Base-by-base conservation (phyloP, 2,888 invertebrate species). In the Scaptomyza reducta region DNA sequence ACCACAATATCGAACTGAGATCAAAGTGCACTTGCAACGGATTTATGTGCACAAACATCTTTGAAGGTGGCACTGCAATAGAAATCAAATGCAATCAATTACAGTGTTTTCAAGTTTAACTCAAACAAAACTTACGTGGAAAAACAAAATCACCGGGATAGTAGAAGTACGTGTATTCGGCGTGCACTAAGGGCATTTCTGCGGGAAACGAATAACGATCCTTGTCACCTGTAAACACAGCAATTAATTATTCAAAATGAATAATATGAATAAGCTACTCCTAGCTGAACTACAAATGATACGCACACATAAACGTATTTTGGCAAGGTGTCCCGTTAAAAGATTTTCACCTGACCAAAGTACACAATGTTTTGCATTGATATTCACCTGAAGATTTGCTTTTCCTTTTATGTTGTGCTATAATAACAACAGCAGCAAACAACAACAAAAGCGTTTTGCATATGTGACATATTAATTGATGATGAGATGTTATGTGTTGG, bases 141-240 rank as follows among this genome's bases (percentile, higher is more conserved):
- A 97, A 97, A 84, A 95, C 95, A 61, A 95, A 94, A 88, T 97
- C 97, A 45, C 96, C 97, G 0, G 98, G 98, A 90, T 98, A 98
- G 90, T 99, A 99, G 92, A 97, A 99, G 90, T 97, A 97, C 0
- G 98, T 98, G 77, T 98, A 96, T 90, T 99, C 99, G 0, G 98
- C 96, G 92, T 99, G 99, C n/a, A 99, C 90, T 29, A 98, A 94
- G 16, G 97, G 96, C 79, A 97, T 96, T 89, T 98, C 98, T 10
- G 96, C 95, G 1, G 99, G 99, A 73, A 98, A 93, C 29, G 95
- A 95, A 79, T 97, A 96, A 71, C 95, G 94, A 88, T 96, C 95
- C 86, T 94, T 93, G 89, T 95, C 95, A 46, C 96, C 96, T 94
- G 89, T 45, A 88, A 88, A 50, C 35, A 25, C 10, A 60, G 13